These are phyloP conservation scores for Dromas ardeola DNA, from an alignment of 2,113 vertebrate genomes.

Conservation along the genomic window DNA sequence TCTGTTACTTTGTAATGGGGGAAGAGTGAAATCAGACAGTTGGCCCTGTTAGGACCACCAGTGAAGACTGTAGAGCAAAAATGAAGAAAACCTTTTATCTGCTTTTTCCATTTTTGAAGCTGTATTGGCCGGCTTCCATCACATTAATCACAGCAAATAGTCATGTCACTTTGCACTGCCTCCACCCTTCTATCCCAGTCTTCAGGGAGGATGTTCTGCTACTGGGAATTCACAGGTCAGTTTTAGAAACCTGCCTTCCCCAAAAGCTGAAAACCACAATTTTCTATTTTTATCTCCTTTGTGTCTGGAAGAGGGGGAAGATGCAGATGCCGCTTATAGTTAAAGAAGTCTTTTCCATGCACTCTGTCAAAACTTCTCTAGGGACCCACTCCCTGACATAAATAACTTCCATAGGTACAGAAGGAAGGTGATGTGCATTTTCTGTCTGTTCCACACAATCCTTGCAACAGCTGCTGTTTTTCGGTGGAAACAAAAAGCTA, in stretches of 20 bases:
- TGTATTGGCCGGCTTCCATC: not conserved
- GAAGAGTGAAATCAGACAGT: not conserved
- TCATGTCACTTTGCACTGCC: not conserved
- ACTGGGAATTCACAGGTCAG: not conserved
- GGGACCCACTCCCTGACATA: not conserved
- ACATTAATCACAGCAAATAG: not conserved
- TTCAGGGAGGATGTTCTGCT: not conserved
- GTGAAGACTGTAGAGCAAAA: not conserved
- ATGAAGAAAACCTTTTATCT: not conserved
- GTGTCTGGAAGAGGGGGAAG: not conserved
- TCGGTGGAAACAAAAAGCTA: not conserved
- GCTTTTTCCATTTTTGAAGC: slow-evolving; percentile 18
- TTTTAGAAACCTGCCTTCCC: not conserved
- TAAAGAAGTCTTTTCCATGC: not conserved
- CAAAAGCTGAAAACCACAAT: not conserved
- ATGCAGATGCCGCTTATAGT: not conserved
- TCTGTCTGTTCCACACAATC: not conserved
- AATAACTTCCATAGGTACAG: not conserved
- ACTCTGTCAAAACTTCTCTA: not conserved
- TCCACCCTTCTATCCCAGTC: not conserved
- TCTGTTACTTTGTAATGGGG: not conserved
- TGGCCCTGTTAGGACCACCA: not conserved
- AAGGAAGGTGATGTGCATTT: not conserved
- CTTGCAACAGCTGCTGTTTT: not conserved
- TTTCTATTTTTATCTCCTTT: not conserved